Base-by-base conservation (phyloP, 2,888 invertebrate genomes). In the Trypoxylon attenuatum region DNA sequence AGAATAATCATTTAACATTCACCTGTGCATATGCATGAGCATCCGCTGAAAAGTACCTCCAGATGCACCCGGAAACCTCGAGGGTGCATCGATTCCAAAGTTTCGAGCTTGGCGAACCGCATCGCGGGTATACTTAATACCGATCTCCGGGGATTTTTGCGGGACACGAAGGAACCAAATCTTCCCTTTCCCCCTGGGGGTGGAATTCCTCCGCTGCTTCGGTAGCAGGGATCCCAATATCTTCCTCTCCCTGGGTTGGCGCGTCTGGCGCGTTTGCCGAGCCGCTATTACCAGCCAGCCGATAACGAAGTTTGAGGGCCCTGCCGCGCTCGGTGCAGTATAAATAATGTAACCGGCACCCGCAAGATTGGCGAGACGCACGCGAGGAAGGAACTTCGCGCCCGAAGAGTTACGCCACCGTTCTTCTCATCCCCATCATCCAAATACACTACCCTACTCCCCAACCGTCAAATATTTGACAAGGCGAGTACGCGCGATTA, bases 401-500 rank as follows among this genome's bases (percentile, higher is more conserved):
- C n/a, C n/a, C n/a, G n/a, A n/a, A n/a, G n/a, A n/a, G n/a, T n/a
- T n/a, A n/a, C n/a, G n/a, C n/a, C n/a, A n/a, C n/a, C n/a, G n/a
- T n/a, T n/a, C n/a, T n/a, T n/a, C n/a, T n/a, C n/a, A n/a, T n/a
- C n/a, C n/a, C n/a, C n/a, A n/a, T n/a, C n/a, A n/a, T n/a, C n/a
- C n/a, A n/a, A n/a, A n/a, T n/a, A n/a, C n/a, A n/a, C n/a, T n/a
- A n/a, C n/a, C n/a, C 27, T 22, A 56, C 27, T 54, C 47, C 57
- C 41, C 56, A 52, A 64, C 56, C 53, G 46, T 55, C 55, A 71
- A 73, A 71, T 73, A 71, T 65, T 73, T 69, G 68, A 62, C 56
- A 51, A 69, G 63, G n/a, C 54, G 58, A 61, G 58, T 67, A 50
- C 66, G 50, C 63, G 47, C 60, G 73, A 73, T 73, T 73, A 72